Evolutionary conservation across 2,888 invertebrate species (phyloP).

Genomic region (Dryobota labecula): DNA sequence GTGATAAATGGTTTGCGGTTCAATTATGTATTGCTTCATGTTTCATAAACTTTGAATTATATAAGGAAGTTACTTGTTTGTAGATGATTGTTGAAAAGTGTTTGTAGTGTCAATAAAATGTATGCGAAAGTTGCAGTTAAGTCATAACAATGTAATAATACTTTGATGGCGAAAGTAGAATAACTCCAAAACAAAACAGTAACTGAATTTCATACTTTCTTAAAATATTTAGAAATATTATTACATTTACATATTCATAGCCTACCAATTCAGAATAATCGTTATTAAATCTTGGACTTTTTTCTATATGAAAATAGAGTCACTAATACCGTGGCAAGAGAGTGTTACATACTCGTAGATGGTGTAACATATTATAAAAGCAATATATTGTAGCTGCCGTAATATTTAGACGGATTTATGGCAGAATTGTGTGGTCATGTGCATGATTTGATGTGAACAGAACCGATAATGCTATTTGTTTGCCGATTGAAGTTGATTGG

Average conservation of each 20-base stretch:
- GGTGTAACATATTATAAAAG: conserved; percentile 23
- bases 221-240: conserved; percentile 13
- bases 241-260: not conserved
- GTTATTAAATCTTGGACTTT: not conserved
- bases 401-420: conserved; percentile 31
- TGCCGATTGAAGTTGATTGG: not conserved
- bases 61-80: not conserved
- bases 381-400: conserved; percentile 21
- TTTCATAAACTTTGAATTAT: not conserved
- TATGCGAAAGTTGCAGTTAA: not conserved
- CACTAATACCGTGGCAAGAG: not conserved
- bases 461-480: not conserved
- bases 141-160: not conserved
- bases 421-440: conserved; percentile 28
- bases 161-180: not conserved
- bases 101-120: not conserved
- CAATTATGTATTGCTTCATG: not conserved
- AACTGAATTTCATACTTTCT: conserved; percentile 17
- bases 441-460: not conserved
- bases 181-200: not conserved
- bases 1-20: not conserved
- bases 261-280: not conserved
- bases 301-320: not conserved
- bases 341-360: conserved; percentile 11
- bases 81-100: not conserved